These are phyloP conservation scores for Drosophila setosimentum DNA, from an alignment of 2,888 invertebrate species.

Conservation along the genomic window DNA sequence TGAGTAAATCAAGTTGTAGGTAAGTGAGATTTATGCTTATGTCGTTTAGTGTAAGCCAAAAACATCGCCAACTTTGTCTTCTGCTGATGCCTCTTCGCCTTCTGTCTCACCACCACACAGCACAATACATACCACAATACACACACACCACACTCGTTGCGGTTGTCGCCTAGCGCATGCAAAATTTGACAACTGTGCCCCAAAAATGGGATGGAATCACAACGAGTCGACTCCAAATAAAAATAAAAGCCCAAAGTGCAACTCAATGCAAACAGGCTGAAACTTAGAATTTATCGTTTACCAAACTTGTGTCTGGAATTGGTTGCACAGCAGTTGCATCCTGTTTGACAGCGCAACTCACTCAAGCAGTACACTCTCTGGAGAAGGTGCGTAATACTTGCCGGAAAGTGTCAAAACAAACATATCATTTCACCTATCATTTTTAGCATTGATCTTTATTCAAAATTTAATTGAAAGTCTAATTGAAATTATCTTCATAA, in stretches of 20 bases:
- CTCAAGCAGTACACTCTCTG: constrained; percentile 13
- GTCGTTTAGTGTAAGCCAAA: constrained; percentile 77
- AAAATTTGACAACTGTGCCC: constrained; percentile 73
- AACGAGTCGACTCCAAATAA: constrained; percentile 26
- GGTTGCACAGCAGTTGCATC: constrained; percentile 56
- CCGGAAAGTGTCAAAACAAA: constrained; percentile 30
- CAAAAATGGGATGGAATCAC: constrained; percentile 28
- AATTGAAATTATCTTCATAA: background rate
- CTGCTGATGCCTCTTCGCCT: background rate
- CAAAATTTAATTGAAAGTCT: background rate
- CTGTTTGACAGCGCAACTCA: constrained; percentile 41
- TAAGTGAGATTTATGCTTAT: constrained; percentile 81
- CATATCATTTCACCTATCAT: background rate
- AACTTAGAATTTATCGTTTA: constrained; percentile 34
- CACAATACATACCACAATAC: background rate
- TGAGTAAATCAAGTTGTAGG: constrained; percentile 81
- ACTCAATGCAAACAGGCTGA: constrained; percentile 37
- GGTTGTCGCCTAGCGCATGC: constrained; percentile 55
- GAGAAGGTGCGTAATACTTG: constrained; percentile 2
- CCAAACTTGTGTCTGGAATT: constrained; percentile 36
- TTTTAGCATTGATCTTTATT: background rate
- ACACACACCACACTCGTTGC: constrained; percentile 11
- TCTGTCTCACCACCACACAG: background rate
- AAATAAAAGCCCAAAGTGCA: constrained; percentile 40
- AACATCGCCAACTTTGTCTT: constrained; percentile 42